A percentile compares a stretch with the other conserved stretches of the same genome.
phyloP scores from a whole-genome alignment of 23 tunicate genomes.

The Halocynthia aurantium region DNA sequence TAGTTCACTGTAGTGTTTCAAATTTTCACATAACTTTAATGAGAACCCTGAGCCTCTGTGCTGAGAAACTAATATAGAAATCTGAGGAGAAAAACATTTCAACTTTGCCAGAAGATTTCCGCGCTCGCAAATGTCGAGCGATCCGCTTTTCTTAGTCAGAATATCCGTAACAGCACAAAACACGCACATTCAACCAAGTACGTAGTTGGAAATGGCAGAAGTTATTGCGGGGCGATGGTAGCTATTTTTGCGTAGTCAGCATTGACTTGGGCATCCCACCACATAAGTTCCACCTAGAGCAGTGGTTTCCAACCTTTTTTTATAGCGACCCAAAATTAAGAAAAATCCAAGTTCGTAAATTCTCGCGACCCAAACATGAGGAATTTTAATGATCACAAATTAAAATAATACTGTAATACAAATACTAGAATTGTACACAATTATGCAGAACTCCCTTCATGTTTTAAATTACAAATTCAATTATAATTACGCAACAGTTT shows the following conservation, averaged over 20 bases:
- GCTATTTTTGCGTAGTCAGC: constrained; percentile 15
- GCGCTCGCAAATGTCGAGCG: constrained; percentile 26
- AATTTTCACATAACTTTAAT: not conserved
- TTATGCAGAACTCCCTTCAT: no score
- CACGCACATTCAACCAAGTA: constrained; percentile 26
- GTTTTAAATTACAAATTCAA: no score
- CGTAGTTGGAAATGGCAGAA: constrained; percentile 30
- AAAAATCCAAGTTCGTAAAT: no score
- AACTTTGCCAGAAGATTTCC: constrained; percentile 28
- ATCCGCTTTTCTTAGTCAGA: constrained; percentile 21
- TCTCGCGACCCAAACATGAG: no score
- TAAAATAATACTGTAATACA: no score
- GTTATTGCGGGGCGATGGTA: constrained; percentile 26
- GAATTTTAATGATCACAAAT: no score
- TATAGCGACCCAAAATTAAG: no score
- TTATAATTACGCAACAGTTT: no score
- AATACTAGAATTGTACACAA: no score
- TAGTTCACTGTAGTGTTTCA: not conserved
- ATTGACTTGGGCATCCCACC: constrained; percentile 21
- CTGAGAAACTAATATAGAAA: constrained; percentile 20
- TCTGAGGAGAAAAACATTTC: constrained; percentile 9
- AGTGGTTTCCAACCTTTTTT: no score
- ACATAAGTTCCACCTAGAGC: constrained; percentile 5
- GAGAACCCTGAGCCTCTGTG: constrained; percentile 22
- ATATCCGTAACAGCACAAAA: constrained; percentile 25